Base-by-base conservation (phyloP, 37 sponge, comb jelly and placozoan genomes). In the Agelas oroides region DNA sequence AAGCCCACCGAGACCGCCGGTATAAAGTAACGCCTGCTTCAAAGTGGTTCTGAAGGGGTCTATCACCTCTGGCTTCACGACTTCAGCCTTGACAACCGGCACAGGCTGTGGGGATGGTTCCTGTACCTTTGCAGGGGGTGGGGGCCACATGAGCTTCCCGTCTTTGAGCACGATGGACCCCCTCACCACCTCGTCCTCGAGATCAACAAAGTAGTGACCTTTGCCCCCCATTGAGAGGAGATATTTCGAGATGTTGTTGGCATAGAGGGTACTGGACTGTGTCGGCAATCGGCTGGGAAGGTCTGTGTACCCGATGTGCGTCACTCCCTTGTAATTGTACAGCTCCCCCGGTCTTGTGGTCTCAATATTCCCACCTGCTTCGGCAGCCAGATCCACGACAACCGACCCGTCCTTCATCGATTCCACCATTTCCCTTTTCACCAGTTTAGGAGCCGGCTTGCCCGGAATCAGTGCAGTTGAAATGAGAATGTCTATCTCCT, bases 391-490 rank as follows among this genome's bases (percentile, higher is more conserved):
- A 75, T 97, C 97, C 0, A 97, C 97, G 0, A 97, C 86, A 19
- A 97, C 96, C 1, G 98, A 97, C 17, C 98, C 98, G 23, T 89
- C 87, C 82, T 90, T 93, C 98, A 97, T 95, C 20, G 87, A 76
- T 70, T 97, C 95, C 0, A 95, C 76, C 98, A 97, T 97, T 56
- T 92, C 95, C 84, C 70, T 81, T 33, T 78, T 83, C 76, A 97
- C 92, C 59, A 97, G 91, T 55, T 91, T 77, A 18, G 97, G 97
- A 1, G 97, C 97, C 28, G 93, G 90, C 74, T 97, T 97, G 13
- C 97, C 97, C 0, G 97, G 97, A 36, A 97, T 94, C 30, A 97
- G 93, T 28, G 97, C 97, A 5, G 97, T 97, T 30, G 95, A 84
- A 62, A 97, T 81, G 41, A 97, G 33, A 72, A 97, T 97, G 87